These are phyloP conservation scores for Pimephales promelas DNA, from an alignment of 2,113 vertebrate species.

Conservation along the genomic window DNA sequence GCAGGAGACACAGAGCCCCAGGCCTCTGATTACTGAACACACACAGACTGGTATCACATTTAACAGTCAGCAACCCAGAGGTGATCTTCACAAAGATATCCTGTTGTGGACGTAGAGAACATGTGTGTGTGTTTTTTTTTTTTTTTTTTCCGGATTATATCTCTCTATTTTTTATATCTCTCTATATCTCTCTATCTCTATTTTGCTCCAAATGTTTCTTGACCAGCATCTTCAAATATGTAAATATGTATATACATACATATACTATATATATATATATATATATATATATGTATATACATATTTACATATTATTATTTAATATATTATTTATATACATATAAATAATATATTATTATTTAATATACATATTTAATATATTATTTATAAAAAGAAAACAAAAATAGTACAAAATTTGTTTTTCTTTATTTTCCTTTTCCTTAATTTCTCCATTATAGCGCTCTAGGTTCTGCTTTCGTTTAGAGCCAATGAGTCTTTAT, in stretches of 20 bases:
- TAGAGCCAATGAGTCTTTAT: constrained; percentile 38
- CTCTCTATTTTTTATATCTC: neutral
- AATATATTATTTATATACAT: no score
- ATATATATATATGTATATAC: no score
- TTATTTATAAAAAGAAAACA: no score
- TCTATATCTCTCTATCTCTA: constrained; percentile 30
- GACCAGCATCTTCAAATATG: neutral
- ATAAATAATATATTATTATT: no score
- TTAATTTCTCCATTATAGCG: neutral
- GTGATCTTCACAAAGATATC: constrained; percentile 45
- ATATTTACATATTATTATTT: no score
- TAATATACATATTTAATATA: no score
- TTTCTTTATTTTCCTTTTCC: no score
- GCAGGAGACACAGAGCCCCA: constrained; percentile 18
- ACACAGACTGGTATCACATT: constrained; percentile 31
- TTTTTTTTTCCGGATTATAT: neutral
- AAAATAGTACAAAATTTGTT: no score
- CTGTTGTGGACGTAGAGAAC: neutral
- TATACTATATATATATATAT: no score
- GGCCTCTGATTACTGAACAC: constrained; percentile 46
- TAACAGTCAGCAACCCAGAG: constrained; percentile 30
- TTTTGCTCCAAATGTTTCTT: neutral
- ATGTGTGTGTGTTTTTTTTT: neutral
- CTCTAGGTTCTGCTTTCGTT: constrained; percentile 48
- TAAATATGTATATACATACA: no score